These are phyloP conservation scores for Meliscaeva auricollis DNA, from an alignment of 2,888 invertebrate genomes.

Conservation along the genomic window DNA sequence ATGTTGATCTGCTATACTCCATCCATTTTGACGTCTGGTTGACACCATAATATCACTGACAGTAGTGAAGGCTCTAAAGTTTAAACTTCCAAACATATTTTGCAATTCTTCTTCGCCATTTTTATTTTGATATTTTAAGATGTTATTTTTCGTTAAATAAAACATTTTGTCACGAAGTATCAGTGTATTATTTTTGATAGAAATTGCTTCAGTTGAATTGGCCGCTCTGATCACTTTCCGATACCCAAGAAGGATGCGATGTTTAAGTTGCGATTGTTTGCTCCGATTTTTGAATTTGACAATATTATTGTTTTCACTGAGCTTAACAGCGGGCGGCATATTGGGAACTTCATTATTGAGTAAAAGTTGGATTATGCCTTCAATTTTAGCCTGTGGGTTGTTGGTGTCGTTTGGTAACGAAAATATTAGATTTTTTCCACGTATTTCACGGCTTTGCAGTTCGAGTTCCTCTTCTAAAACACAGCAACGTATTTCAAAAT, in stretches of 20 bases:
- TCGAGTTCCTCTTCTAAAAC: not conserved
- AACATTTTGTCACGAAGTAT: not conserved
- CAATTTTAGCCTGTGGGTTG: not conserved
- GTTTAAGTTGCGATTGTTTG: slow-evolving; percentile 19
- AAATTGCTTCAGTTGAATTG: not conserved
- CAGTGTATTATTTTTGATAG: not conserved
- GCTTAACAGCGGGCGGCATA: not conserved
- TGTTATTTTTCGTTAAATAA: slow-evolving; percentile 16
- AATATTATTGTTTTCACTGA: not conserved
- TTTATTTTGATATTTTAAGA: slow-evolving; percentile 1
- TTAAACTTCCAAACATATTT: slow-evolving; percentile 3
- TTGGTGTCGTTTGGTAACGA: not conserved
- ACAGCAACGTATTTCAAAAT: not conserved
- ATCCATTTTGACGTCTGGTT: not conserved
- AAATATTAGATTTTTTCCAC: not conserved
- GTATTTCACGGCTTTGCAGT: not conserved
- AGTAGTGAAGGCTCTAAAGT: slow-evolving; percentile 7
- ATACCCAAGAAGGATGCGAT: slow-evolving; percentile 2
- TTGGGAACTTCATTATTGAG: not conserved
- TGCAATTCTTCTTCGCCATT: slow-evolving; percentile 6
- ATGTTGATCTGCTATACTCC: not conserved
- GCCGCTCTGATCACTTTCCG: not conserved
- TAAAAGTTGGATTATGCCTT: not conserved
- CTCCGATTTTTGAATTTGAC: slow-evolving; percentile 3
- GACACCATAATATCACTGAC: slow-evolving; percentile 7